Evolutionary conservation across 2,888 invertebrate genomes (phyloP).

Genomic region (Pachymerium ferrugineum): DNA sequence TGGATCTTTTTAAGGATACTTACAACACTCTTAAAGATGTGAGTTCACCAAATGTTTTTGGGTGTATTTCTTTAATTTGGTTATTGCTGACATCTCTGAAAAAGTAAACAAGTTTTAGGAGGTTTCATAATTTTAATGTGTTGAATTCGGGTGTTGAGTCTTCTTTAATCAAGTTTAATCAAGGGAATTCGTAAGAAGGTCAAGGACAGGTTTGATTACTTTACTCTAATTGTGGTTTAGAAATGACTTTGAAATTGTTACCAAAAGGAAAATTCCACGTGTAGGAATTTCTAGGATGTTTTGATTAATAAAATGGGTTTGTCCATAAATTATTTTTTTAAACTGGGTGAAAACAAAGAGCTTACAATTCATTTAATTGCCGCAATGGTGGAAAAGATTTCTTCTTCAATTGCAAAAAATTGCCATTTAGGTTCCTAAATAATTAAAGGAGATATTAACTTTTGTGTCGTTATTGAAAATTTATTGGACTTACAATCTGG

Average conservation of each 20-base stretch:
- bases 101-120: neutral
- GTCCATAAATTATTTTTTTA: too few species aligned
- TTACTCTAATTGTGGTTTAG: neutral
- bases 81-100: conserved; percentile 21
- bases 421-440: neutral
- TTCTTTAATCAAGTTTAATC: too few species aligned
- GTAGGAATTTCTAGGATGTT: neutral
- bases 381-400: neutral
- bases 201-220: neutral
- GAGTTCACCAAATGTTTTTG: neutral
- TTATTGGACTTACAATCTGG: conserved; percentile 50
- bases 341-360: too few species aligned
- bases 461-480: neutral
- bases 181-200: neutral
- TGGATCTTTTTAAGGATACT: too few species aligned
- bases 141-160: too few species aligned
- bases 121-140: too few species aligned
- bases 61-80: neutral
- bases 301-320: too few species aligned
- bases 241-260: neutral
- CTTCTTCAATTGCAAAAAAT: neutral
- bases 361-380: conserved; percentile 7
- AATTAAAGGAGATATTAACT: neutral
- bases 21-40: neutral
- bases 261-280: neutral